Conservation (phyloP, 1,140 invertebrate genomes). For the Microplitis demolitor region DNA sequence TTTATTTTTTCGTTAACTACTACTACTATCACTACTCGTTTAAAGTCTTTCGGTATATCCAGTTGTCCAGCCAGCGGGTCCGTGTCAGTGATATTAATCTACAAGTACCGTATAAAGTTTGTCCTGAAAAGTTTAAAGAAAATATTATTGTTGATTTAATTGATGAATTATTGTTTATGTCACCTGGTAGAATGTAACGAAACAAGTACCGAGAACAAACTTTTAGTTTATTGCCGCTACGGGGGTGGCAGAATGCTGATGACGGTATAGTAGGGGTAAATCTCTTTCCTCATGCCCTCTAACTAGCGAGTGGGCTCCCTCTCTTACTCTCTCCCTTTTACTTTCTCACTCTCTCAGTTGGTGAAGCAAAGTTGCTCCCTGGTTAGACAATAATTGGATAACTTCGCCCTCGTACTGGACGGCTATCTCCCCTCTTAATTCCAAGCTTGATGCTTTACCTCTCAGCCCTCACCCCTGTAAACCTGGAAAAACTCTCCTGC, state of each 20-base stretch:
- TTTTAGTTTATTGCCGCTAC: background rate
- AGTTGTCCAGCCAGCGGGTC: background rate
- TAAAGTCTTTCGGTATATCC: background rate
- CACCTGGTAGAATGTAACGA: background rate
- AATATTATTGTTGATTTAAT: conserved; percentile 12
- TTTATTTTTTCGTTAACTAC: conserved; percentile 34
- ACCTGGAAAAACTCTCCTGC: conserved; percentile 47
- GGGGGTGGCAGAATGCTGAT: background rate
- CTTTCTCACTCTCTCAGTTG: no score
- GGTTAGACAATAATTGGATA: conserved; percentile 64
- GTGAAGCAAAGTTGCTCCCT: conserved; percentile 58
- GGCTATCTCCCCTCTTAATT: conserved; percentile 22
- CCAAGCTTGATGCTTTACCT: background rate
- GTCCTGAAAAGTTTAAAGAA: background rate
- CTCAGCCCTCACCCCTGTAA: conserved; percentile 21
- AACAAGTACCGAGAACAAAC: background rate
- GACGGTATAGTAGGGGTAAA: conserved; percentile 38
- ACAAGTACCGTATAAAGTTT: background rate
- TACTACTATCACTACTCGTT: conserved; percentile 22
- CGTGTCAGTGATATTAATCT: background rate
- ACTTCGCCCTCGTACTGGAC: conserved; percentile 54
- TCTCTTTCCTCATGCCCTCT: conserved; percentile 26
- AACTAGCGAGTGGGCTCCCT: conserved; percentile 37
- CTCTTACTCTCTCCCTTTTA: conserved; percentile 21
- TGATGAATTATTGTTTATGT: conserved; percentile 14